These are phyloP conservation scores for Phodopus roborovskii DNA, from an alignment of 2,113 vertebrate genomes.

Conservation along the genomic window DNA sequence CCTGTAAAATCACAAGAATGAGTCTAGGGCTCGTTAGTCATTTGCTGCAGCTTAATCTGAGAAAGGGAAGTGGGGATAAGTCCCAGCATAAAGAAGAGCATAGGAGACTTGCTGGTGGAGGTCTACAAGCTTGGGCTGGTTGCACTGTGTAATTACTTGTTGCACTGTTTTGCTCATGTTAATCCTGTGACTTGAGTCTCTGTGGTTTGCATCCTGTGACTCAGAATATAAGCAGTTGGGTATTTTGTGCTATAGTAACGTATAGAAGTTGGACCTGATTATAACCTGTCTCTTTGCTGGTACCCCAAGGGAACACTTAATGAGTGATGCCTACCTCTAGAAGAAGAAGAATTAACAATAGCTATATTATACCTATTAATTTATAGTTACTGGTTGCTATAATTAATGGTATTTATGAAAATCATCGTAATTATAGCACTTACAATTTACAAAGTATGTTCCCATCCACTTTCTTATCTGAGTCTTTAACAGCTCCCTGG, in stretches of 20 bases:
- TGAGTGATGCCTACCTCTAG: constrained; percentile 67
- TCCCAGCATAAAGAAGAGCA: not conserved
- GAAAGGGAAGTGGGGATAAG: not conserved
- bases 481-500: constrained; percentile 4
- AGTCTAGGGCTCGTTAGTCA: not conserved
- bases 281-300: constrained; percentile 48
- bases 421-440: constrained; percentile 73
- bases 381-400: constrained; percentile 74
- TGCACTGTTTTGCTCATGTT: constrained; percentile 38
- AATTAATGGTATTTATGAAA: constrained; percentile 76
- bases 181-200: constrained; percentile 37
- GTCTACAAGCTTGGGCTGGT: constrained; percentile 43
- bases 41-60: not conserved
- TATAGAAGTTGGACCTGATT: constrained; percentile 48
- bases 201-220: constrained; percentile 31
- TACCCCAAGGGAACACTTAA: constrained; percentile 64
- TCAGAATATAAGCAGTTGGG: not conserved
- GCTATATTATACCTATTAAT: constrained; percentile 73
- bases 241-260: constrained; percentile 27
- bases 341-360: constrained; percentile 78
- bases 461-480: constrained; percentile 70
- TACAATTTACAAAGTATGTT: constrained; percentile 71
- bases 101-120: not conserved
- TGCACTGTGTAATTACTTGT: constrained; percentile 20
- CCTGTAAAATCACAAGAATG: not conserved